Evolutionary conservation across 1,140 invertebrate genomes (phyloP), one percentile per base, ranked within the genome.

Genomic region (Drosophila seguyi): DNA sequence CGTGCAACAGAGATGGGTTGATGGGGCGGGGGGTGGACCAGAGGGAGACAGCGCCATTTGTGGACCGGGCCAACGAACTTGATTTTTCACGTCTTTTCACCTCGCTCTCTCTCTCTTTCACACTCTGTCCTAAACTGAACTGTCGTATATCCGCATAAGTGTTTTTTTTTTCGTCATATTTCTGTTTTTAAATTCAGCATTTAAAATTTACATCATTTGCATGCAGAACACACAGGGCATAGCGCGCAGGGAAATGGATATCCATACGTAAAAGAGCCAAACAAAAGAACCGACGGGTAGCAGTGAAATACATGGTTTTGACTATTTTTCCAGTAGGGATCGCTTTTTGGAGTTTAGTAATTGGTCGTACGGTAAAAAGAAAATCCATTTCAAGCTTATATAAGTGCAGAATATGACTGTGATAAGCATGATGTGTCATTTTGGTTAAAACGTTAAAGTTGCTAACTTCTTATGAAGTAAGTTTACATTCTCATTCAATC

Each of bases 51-150:
- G 66, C 57, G 73, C 48, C 79, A 79, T 88, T 68, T 88, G 59
- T 75, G 80, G 74, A 78, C 76, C 79, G 81, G 90, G 90, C 90
- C 90, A 91, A 91, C 90, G 90, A 91, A 91, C 90, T 91, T 91
- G 80, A 80, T 84, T 88, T 76, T 87, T 87, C 76, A 72, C 83
- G 56, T 85, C 66, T 68, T 45, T 77, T 44, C 45, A 55, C 53
- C 48, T 61, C 34, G 22, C 45, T 47, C 47, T 48, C 44, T 66
- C 66, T 58, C 18, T 53, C 34, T 59, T 58, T 55, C 16, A 31
- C 59, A 25, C 53, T 16, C 31, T 36, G 50, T 36, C 50, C 50
- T 38, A 41, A 57, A 53, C 38, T 34, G n/a, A 73, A 72, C 67
- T 60, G 53, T 66, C 45, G 39, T 69, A 22, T 55, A 36, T 36